Conservation (phyloP, 2,888 invertebrate species). For the Pardosa pseudoannulata region DNA sequence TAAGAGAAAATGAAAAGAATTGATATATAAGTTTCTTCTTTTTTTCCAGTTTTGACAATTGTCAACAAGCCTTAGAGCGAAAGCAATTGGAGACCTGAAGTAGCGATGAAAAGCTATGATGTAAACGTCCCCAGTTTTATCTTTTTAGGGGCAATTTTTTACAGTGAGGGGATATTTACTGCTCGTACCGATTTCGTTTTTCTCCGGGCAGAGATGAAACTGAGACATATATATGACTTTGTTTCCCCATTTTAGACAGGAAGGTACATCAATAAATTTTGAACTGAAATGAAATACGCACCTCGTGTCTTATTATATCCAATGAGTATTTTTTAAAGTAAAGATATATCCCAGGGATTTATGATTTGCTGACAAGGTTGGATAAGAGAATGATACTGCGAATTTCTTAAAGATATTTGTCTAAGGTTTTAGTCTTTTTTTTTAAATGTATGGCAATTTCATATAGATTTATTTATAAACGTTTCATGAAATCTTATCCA, state of each 20-base stretch:
- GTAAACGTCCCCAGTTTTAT: conserved; percentile 62
- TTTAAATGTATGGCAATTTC: no score
- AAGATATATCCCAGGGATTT: neutral
- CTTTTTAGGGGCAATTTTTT: conserved; percentile 38
- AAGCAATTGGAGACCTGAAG: conserved; percentile 58
- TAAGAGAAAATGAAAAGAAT: conserved; percentile 71
- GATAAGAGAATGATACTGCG: no score
- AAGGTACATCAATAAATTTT: conserved; percentile 13
- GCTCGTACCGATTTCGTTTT: neutral
- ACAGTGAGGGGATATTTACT: conserved; percentile 17
- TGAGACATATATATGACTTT: conserved; percentile 46
- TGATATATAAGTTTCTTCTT: conserved; percentile 64
- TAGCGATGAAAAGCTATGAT: conserved; percentile 69
- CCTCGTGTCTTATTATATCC: neutral
- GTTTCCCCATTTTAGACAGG: conserved; percentile 17
- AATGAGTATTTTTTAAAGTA: neutral
- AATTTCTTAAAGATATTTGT: no score
- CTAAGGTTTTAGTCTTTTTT: no score
- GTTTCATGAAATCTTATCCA: no score
- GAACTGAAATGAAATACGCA: conserved; percentile 4
- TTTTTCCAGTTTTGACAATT: conserved; percentile 63
- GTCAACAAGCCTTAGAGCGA: conserved; percentile 64
- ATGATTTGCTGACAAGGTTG: no score
- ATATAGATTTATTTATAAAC: no score
- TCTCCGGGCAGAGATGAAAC: conserved; percentile 49